These are phyloP conservation scores for Sebastes schlegelii DNA, from an alignment of 2,113 vertebrate species.

Conservation along the genomic window DNA sequence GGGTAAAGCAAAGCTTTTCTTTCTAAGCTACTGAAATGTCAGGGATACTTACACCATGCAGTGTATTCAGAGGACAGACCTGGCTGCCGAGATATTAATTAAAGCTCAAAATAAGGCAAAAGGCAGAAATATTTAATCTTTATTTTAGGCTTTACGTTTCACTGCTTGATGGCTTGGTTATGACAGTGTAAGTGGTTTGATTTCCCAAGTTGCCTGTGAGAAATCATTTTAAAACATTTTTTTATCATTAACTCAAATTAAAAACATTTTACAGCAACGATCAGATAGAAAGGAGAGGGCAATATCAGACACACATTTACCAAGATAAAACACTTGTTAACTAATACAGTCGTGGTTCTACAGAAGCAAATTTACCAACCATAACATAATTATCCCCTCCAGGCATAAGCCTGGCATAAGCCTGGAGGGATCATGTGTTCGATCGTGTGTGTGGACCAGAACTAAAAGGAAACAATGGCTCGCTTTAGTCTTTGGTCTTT, in stretches of 20 bases:
- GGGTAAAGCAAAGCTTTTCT: too few species aligned
- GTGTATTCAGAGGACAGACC: too few species aligned
- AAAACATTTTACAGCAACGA: neutral
- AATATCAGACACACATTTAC: neutral
- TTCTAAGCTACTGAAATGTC: too few species aligned
- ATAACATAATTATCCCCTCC: neutral
- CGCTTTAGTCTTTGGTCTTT: neutral
- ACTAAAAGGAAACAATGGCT: neutral
- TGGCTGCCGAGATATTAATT: too few species aligned
- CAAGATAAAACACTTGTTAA: neutral
- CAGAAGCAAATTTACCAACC: neutral
- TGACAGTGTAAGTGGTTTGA: conserved; percentile 6
- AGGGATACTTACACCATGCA: neutral
- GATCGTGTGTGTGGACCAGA: neutral
- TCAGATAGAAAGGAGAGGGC: neutral
- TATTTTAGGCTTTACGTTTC: neutral
- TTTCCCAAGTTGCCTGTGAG: neutral
- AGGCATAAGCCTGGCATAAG: too few species aligned
- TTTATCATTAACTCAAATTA: neutral
- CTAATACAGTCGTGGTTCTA: neutral
- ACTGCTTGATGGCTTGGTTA: neutral
- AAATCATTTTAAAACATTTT: neutral
- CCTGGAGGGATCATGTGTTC: too few species aligned
- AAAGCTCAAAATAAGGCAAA: neutral
- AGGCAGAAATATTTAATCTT: neutral